Evolutionary conservation across 2,797 vertebrate species (phyloP).

Genomic region (Neopelma chrysocephalum): DNA sequence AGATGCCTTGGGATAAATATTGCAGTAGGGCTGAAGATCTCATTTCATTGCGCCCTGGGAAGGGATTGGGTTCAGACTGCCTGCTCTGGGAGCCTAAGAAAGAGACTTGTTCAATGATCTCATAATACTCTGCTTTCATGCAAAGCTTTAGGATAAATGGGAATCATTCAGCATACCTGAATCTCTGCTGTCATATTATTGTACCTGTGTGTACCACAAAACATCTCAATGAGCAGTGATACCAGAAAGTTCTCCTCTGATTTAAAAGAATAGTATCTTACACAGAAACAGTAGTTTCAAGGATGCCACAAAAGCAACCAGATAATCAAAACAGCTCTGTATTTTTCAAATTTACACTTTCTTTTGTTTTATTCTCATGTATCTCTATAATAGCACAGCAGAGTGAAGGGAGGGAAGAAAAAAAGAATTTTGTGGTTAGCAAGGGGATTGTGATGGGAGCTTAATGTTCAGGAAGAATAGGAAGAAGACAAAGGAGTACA

Average conservation of each 20-base stretch:
- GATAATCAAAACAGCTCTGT: neutral
- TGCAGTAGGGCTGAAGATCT: neutral
- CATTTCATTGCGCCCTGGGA: neutral
- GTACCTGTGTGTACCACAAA: neutral
- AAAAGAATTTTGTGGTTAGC: neutral
- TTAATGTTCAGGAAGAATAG: neutral
- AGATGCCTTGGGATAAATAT: neutral
- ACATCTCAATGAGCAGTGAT: neutral
- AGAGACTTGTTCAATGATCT: neutral
- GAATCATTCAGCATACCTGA: neutral
- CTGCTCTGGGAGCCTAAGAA: neutral
- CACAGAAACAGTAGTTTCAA: neutral
- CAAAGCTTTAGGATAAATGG: conserved; percentile 16
- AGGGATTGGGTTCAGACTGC: neutral
- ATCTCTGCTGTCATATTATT: neutral
- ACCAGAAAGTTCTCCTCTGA: neutral
- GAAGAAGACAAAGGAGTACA: neutral
- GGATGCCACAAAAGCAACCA: neutral
- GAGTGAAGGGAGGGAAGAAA: neutral
- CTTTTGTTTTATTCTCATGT: neutral
- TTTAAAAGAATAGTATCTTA: neutral
- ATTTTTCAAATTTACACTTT: neutral
- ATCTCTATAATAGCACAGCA: neutral
- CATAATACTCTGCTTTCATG: neutral
- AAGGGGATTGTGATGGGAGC: neutral